Evolutionary conservation across 1,140 invertebrate genomes (phyloP).

Genomic region (Acromyrmex echinatior): DNA sequence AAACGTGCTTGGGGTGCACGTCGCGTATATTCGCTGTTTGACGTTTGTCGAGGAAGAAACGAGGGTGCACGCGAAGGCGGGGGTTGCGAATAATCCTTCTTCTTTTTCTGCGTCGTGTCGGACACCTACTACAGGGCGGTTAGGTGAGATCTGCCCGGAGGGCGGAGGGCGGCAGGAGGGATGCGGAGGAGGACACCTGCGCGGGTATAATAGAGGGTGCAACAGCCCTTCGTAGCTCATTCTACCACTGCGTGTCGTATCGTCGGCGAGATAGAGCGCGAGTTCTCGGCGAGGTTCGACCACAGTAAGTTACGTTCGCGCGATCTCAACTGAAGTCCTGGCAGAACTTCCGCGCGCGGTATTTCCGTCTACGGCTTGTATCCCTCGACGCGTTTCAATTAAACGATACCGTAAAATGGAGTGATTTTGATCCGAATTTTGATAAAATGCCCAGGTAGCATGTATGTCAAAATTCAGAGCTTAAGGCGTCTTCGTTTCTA

Average conservation of each 20-base stretch:
- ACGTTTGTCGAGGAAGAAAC: background rate
- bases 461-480: too few relatives aligned
- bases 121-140: conserved; percentile 79
- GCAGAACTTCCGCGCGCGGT: too few relatives aligned
- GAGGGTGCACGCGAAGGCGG: background rate
- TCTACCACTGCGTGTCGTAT: conserved; percentile 75
- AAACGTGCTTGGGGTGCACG: too few relatives aligned
- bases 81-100: background rate
- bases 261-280: conserved; percentile 43
- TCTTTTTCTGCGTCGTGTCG: conserved; percentile 12
- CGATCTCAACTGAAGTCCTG: background rate
- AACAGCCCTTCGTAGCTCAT: conserved; percentile 80
- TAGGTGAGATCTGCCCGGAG: conserved; percentile 62
- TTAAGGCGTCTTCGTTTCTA: too few relatives aligned
- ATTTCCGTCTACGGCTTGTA: background rate
- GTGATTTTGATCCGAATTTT: too few relatives aligned
- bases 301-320: conserved; percentile 33
- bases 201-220: conserved; percentile 84
- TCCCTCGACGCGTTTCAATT: too few relatives aligned
- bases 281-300: background rate
- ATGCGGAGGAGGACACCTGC: conserved; percentile 75
- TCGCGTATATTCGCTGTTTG: too few relatives aligned
- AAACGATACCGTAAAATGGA: too few relatives aligned
- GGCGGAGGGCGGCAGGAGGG: conserved; percentile 53
- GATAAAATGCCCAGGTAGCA: too few relatives aligned